Evolutionary conservation across 1,140 invertebrate genomes (phyloP).

Genomic region (Penaeus japonicus): DNA sequence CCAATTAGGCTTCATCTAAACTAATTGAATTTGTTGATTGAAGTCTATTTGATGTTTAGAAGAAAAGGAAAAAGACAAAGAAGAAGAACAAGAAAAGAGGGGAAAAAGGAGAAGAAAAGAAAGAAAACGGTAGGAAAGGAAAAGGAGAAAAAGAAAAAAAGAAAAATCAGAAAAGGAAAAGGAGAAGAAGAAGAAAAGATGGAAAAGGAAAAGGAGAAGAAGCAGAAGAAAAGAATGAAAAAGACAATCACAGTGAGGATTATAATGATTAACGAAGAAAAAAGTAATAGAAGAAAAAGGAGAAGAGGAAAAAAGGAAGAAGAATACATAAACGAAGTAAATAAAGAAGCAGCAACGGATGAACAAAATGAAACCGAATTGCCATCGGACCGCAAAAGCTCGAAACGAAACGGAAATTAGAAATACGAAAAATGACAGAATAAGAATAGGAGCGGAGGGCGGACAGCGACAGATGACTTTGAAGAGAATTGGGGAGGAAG

Average conservation of each 20-base stretch:
- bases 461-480: background rate
- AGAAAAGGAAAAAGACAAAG: background rate
- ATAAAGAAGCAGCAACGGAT: background rate
- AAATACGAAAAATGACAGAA: background rate
- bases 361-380: background rate
- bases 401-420: background rate
- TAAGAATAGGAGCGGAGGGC: background rate
- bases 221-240: background rate
- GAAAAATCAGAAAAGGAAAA: background rate
- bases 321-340: background rate
- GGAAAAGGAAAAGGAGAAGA: background rate
- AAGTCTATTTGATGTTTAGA: background rate
- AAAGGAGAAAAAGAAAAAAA: no score
- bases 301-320: background rate
- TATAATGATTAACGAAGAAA: background rate
- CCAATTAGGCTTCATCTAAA: no score
- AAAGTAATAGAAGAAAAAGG: background rate
- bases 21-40: background rate
- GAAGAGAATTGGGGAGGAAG: background rate
- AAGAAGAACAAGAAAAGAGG: background rate
- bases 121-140: background rate
- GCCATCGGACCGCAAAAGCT: background rate
- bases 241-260: background rate
- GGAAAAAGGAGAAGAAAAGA: background rate
- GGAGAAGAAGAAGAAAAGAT: background rate